Base-by-base conservation (phyloP, 2,888 invertebrate species). In the Oxyteleia sp. region DNA sequence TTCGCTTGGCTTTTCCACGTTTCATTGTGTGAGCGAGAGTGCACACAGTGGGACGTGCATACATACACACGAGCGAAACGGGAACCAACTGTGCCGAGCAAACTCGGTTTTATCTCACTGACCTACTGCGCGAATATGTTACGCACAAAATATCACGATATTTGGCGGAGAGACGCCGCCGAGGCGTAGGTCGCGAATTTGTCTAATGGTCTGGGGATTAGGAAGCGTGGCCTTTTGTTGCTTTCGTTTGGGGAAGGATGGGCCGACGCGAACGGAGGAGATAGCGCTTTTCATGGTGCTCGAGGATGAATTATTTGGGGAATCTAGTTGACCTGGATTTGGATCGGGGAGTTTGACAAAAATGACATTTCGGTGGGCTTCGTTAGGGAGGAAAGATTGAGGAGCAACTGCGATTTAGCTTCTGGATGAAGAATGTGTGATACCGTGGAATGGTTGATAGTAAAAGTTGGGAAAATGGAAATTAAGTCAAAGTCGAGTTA, bases 61-160 rank as follows among this genome's bases (percentile, higher is more conserved):
- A 29, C 43, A 41, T 23, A 32, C 41, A 8, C 43, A 63, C 7
- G 41, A 13, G 41, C 4, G 13, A 23, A n/a, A n/a, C 26, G 51
- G 15, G 29, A 45, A 63, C 32, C 74, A 45, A 43, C 43, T 45
- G 55, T 41, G 63, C 35, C 53, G 63, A 53, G 35, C 74, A 53
- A 45, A 53, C 61, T 49, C 32, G 16, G 61, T 47, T 79, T 71
- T 49, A 71, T 79, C 78, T 71, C 71, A 79, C 78, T 79, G 78
- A 79, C 78, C 78, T 79, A 79, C 78, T 79, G 78, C 51, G 55
- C 78, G 47, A 59, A 57, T 64, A 75, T 57, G 75, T 66, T 75
- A 66, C 75, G 75, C 75, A 49, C 8, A 57, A 66, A 75, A 66
- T 64, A 64, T 64, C 35, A 35, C 74, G 63, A 74, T 53, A 55